phyloP scores from a whole-genome alignment of 2,888 invertebrate genomes.

The Vesta saturnalis region DNA sequence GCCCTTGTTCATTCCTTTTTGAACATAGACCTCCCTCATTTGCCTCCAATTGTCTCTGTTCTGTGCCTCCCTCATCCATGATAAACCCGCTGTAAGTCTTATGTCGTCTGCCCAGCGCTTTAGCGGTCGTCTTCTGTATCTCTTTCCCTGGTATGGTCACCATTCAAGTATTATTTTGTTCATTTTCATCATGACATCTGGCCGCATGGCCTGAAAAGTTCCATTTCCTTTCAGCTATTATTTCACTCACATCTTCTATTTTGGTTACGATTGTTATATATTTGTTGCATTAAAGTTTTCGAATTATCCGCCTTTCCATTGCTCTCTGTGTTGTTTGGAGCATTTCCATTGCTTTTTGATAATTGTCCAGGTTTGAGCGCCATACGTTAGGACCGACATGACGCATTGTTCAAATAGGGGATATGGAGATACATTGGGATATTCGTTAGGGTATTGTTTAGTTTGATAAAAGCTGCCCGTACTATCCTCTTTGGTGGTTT shows the following conservation, averaged over 20 bases:
- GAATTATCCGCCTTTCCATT: conserved; percentile 5
- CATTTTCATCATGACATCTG: conserved; percentile 10
- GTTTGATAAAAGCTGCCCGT: too few species aligned
- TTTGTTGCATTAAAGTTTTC: not conserved
- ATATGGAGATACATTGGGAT: not conserved
- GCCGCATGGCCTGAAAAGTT: not conserved
- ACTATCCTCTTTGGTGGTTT: too few species aligned
- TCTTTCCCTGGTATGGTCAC: conserved; percentile 3
- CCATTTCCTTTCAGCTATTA: not conserved
- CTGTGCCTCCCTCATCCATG: too few species aligned
- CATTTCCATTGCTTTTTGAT: conserved; percentile 4
- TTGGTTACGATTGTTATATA: conserved; percentile 7
- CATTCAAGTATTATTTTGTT: conserved; percentile 11
- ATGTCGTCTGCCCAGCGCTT: too few species aligned
- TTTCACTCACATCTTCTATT: not conserved
- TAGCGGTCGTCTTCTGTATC: conserved; percentile 10
- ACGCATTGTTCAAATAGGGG: not conserved
- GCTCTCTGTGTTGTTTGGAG: conserved; percentile 4
- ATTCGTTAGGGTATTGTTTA: conserved; percentile 3
- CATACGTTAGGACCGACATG: not conserved
- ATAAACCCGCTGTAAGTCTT: too few species aligned
- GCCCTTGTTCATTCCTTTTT: too few species aligned
- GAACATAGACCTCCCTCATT: too few species aligned
- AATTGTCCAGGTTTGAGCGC: conserved; percentile 7
- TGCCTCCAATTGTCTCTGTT: too few species aligned